Evolutionary conservation across 2,888 invertebrate genomes (phyloP), one percentile per base, ranked within the genome.

Genomic region (Byasa hedistus): DNA sequence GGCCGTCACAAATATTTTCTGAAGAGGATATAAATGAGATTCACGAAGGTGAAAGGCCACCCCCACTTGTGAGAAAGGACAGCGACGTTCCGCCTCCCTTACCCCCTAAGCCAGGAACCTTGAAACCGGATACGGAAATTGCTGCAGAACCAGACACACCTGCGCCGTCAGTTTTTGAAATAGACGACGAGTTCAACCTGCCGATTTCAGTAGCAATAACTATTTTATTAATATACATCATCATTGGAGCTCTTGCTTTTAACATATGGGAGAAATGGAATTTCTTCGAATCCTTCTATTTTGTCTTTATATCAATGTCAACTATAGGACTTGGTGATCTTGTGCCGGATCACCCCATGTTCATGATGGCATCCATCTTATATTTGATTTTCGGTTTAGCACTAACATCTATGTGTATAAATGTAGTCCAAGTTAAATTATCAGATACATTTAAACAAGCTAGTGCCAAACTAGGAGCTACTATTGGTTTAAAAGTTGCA

Each of bases 251-350:
- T 0, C 92, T 95, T 1, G 94, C 96, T 0, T 98, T 96, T 77
- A 94, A 93, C 48, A 80, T 94, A 21, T 95, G 95, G 93, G 97
- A 96, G 83, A 90, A 93, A 0, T 99, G 99, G 99, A 93, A 93
- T n/a, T 96, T 97, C 84, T 96, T 98, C 77, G 96, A 97, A 68
- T 95, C 98, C 0, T 98, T 99, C 83, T 99, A 99, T 85, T 99
- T 99, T 83, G 97, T 99, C 5, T 99, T 99, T 82, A 97, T 99
- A 75, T 98, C 98, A 0, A 96, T 98, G 95, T 97, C 98, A 1
- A 99, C 99, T 0, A 98, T 99, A 67, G 99, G 99, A n/a, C 96
- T 98, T 75, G 98, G 98, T 3, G 98, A 98, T 87, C 93, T 96
- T 70, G 96, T 98, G 0, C 98, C 98, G 1, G 93, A 96, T 82